Evolutionary conservation across 2,888 invertebrate species (phyloP), one percentile per base, ranked within the genome.

Genomic region (Nomada goodeniana): DNA sequence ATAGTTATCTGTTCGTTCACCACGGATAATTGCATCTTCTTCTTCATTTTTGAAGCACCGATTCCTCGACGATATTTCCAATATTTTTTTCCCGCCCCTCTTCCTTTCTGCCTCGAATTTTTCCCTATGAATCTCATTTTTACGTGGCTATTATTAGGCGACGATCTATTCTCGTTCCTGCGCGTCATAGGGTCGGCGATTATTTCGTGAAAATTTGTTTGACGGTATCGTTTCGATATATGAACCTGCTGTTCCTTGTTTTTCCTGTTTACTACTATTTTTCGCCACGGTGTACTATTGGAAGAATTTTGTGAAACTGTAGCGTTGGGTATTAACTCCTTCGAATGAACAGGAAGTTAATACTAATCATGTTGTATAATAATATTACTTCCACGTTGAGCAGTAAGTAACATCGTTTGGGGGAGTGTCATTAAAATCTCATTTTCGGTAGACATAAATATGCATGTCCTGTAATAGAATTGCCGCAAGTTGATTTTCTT

Each of bases 1-100:
- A 86, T 60, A 20, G 42, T 77, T 78, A 85, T 86, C 85, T 50
- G 18, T 11, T 50, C 47, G 63, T 70, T 86, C 29, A 53, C 20
- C 72, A 44, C 20, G 44, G 74, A 85, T 85, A 71, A 79, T 69
- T 76, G 65, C 60, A 42, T 20, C 60, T 61, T 59, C 72, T 65
- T 61, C 59, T 60, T 10, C 15, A 57, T 86, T 86, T 88, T 72
- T 83, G 13, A 78, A 79, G 42, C 79, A 60, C 9, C 69, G 69
- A 76, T 80, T 74, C 61, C 64, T 9, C 23, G 20, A 4, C 29
- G 44, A 78, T 29, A 42, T n/a, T 23, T 18, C 23, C 50, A 36
- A 9, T 52, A 64, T 42, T 59, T 23, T 36, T 26, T 13, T 20
- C 23, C n/a, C 26, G 23, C 29, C n/a, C 26, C 29, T 20, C n/a